Conservation (phyloP, 2,797 vertebrate species). For the Lagodon rhomboides region DNA sequence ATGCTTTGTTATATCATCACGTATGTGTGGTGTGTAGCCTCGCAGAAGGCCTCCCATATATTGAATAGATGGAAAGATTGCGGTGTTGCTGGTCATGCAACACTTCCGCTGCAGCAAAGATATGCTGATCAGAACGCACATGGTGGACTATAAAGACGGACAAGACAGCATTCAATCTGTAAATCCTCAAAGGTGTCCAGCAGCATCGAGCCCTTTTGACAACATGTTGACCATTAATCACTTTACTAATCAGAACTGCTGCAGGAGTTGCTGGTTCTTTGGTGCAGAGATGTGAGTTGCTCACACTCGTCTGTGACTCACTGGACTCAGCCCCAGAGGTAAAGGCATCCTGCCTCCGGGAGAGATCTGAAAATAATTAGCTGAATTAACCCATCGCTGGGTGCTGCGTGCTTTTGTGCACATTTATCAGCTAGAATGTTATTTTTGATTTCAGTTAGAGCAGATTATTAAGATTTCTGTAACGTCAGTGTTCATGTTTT, state of each 20-base stretch:
- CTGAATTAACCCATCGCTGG: conserved; percentile 30
- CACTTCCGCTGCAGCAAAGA: background rate
- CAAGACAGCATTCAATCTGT: background rate
- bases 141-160: background rate
- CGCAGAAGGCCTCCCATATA: background rate
- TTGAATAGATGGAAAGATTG: background rate
- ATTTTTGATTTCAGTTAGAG: background rate
- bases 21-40: background rate
- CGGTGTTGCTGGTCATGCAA: background rate
- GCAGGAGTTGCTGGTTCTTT: conserved; percentile 11
- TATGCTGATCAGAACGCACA: background rate
- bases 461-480: background rate
- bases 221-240: background rate
- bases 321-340: conserved; percentile 28
- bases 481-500: background rate
- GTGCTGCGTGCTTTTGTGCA: background rate
- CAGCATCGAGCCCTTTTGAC: background rate
- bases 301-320: conserved; percentile 46
- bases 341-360: conserved; percentile 36
- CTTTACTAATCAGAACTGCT: too few relatives aligned
- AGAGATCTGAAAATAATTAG: conserved; percentile 59
- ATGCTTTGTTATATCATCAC: background rate
- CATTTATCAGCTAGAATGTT: background rate
- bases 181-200: too few relatives aligned
- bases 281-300: conserved; percentile 2